Conservation (phyloP, 1,140 invertebrate species). For the Ceratosolen solmsi region DNA sequence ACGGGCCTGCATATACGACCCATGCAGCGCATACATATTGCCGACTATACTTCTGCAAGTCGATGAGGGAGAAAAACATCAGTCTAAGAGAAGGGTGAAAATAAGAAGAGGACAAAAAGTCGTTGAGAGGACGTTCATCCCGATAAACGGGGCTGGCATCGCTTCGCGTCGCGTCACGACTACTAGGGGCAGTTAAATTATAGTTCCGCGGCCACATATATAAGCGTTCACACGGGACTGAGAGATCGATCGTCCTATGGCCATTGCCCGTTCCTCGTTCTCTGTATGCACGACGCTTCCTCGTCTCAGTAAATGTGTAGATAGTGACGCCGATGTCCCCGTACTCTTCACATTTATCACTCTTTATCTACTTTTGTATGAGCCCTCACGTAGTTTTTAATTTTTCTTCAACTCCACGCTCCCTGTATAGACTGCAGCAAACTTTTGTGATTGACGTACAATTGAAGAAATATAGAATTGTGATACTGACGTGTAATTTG, state of each 20-base stretch:
- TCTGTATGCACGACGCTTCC: not conserved
- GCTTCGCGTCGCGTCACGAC: not conserved
- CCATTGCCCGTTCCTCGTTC: not conserved
- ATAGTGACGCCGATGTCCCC: not conserved
- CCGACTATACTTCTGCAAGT: too few relatives aligned
- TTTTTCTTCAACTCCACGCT: too few relatives aligned
- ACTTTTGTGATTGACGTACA: too few relatives aligned
- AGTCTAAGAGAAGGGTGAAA: not conserved
- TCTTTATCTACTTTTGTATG: not conserved
- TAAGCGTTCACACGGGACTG: not conserved
- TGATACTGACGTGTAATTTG: too few relatives aligned
- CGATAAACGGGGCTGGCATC: not conserved
- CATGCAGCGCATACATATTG: too few relatives aligned
- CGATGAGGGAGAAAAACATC: too few relatives aligned
- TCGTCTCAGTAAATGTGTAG: not conserved
- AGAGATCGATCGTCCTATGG: not conserved
- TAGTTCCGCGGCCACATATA: not conserved
- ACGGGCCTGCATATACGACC: not conserved
- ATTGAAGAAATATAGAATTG: too few relatives aligned
- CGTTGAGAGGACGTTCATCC: constrained; percentile 33
- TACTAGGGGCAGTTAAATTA: not conserved
- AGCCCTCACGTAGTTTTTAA: not conserved
- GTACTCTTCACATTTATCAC: too few relatives aligned
- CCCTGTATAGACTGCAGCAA: too few relatives aligned
- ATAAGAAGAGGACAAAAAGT: not conserved